Conservation (phyloP, 2,797 vertebrate species). For the Channa striata region DNA sequence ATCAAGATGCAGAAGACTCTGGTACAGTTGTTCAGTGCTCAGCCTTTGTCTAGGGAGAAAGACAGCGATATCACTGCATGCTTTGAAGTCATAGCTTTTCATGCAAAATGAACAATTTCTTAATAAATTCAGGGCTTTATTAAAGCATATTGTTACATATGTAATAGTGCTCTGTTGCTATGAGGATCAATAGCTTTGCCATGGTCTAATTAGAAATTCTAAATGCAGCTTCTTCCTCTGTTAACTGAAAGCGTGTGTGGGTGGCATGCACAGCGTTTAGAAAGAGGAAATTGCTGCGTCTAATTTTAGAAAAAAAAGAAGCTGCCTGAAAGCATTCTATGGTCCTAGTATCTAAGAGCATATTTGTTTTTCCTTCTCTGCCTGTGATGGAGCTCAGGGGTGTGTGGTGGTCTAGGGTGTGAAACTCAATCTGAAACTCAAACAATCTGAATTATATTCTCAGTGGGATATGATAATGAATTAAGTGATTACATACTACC, state of each 20-base stretch:
- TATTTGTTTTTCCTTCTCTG: conserved; percentile 79
- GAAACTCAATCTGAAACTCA: conserved; percentile 34
- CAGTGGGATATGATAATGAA: conserved; percentile 34
- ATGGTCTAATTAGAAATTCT: conserved; percentile 82
- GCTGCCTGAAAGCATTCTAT: conserved; percentile 76
- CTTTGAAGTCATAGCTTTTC: background rate
- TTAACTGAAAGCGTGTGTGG: conserved; percentile 82
- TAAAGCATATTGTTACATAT: conserved; percentile 7
- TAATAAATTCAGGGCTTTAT: conserved; percentile 13
- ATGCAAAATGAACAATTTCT: conserved; percentile 13
- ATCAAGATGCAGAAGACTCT: conserved; percentile 96
- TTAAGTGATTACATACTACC: conserved; percentile 15
- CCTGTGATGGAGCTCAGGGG: conserved; percentile 64
- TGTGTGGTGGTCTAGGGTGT: conserved; percentile 51
- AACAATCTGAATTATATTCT: conserved; percentile 23
- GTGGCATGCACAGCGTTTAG: conserved; percentile 78
- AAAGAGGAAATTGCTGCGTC: conserved; percentile 84
- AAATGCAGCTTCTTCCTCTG: conserved; percentile 82
- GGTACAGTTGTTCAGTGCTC: conserved; percentile 80
- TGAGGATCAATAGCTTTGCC: conserved; percentile 76
- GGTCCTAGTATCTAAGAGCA: conserved; percentile 64
- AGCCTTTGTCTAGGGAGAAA: conserved; percentile 1
- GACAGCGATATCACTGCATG: conserved; percentile 1
- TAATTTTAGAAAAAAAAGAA: conserved; percentile 82
- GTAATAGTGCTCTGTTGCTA: conserved; percentile 58